Conservation (phyloP, 1,140 invertebrate species). For the Arctopsyche grandis region DNA sequence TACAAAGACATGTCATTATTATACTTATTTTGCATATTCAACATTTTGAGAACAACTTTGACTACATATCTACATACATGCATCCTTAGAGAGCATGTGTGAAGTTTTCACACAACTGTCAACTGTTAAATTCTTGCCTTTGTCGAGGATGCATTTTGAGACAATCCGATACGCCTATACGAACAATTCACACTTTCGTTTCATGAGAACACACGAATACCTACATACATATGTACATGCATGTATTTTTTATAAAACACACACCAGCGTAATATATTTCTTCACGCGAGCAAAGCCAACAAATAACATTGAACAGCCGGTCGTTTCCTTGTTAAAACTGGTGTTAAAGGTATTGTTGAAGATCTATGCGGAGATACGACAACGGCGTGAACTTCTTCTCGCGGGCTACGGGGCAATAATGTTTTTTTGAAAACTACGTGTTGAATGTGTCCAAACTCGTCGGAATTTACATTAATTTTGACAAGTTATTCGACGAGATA, state of each 20-base stretch:
- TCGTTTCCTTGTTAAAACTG: slow-evolving; percentile 39
- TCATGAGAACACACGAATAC: background rate
- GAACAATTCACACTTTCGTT: slow-evolving; percentile 27
- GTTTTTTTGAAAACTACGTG: background rate
- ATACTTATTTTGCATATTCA: too few relatives aligned
- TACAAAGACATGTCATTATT: too few relatives aligned
- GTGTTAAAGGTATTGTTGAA: slow-evolving; percentile 46
- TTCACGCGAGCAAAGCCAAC: slow-evolving; percentile 35
- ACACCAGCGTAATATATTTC: slow-evolving; percentile 5
- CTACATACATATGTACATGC: background rate
- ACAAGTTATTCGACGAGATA: slow-evolving; percentile 18
- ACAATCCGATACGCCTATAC: slow-evolving; percentile 32
- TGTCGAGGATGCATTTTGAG: background rate
- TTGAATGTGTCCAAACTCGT: slow-evolving; percentile 19
- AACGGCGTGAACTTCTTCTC: slow-evolving; percentile 29
- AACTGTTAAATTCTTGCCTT: background rate
- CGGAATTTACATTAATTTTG: slow-evolving; percentile 27
- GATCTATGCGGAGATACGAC: slow-evolving; percentile 36
- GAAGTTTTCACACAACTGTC: background rate
- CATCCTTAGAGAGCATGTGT: background rate
- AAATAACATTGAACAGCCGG: slow-evolving; percentile 44
- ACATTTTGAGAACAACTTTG: too few relatives aligned
- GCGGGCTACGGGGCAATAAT: background rate
- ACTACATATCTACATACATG: too few relatives aligned
- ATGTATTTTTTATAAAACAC: background rate